phyloP scores from a whole-genome alignment of 2,888 invertebrate genomes.

The Scaptomyza caliginosa region DNA sequence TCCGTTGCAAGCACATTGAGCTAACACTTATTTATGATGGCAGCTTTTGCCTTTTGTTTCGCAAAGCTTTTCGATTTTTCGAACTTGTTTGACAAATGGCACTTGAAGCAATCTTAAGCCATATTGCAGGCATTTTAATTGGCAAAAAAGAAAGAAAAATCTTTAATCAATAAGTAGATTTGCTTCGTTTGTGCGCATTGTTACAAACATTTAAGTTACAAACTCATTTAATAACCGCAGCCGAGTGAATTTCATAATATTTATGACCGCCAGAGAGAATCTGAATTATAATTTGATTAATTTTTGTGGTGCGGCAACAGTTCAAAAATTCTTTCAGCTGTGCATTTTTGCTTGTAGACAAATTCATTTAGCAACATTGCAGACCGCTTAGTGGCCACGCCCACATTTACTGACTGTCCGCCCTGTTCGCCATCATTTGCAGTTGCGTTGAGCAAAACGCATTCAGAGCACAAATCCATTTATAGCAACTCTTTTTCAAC shows the following conservation, averaged over 20 bases:
- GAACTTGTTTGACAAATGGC: neutral
- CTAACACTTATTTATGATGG: conserved; percentile 16
- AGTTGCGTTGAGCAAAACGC: conserved; percentile 27
- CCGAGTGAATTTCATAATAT: neutral
- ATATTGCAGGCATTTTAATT: neutral
- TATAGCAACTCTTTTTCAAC: conserved; percentile 6
- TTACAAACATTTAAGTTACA: neutral
- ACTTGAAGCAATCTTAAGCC: neutral
- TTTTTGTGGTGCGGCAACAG: conserved; percentile 11
- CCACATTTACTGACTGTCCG: conserved; percentile 32
- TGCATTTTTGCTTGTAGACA: conserved; percentile 27
- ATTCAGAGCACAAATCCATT: conserved; percentile 37
- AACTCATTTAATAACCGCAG: neutral
- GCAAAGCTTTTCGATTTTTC: neutral
- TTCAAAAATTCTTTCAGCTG: conserved; percentile 16
- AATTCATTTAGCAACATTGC: conserved; percentile 30
- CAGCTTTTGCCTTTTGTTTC: neutral
- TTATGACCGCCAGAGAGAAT: conserved; percentile 1
- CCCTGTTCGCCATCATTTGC: conserved; percentile 15
- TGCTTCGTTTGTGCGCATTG: neutral
- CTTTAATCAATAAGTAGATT: neutral
- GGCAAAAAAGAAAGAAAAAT: neutral
- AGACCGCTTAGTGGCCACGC: conserved; percentile 52
- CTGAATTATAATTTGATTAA: conserved; percentile 15
- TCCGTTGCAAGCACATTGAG: neutral